Percentiles rank a stretch among this genome's conserved stretches.
phyloP scores from a whole-genome alignment of 1,140 invertebrate species.

The Hydropsyche tenuis region DNA sequence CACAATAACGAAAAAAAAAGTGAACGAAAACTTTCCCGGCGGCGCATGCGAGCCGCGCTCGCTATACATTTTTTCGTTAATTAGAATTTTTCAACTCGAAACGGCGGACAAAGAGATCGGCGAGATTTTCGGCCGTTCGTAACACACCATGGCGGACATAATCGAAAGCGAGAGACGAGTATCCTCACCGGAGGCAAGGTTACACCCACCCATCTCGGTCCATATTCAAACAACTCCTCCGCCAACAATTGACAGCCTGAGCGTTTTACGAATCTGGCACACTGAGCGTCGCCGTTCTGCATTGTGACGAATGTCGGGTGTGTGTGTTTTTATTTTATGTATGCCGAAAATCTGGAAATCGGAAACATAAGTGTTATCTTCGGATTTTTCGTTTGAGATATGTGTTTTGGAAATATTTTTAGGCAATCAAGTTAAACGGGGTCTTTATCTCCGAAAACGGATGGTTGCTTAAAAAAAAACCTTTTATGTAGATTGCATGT shows the following conservation, averaged over 20 bases:
- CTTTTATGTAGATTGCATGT: too few species aligned
- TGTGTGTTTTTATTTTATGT: too few species aligned
- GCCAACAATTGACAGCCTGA: conserved; percentile 23
- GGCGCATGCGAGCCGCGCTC: conserved; percentile 9
- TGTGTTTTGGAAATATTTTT: too few species aligned
- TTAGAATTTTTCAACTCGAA: conserved; percentile 32
- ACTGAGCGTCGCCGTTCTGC: too few species aligned
- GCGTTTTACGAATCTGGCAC: conserved; percentile 11
- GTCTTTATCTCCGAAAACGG: too few species aligned
- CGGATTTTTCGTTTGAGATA: too few species aligned
- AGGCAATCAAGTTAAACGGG: too few species aligned
- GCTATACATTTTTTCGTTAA: conserved; percentile 13
- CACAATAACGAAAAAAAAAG: conserved; percentile 9
- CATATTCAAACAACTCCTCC: conserved; percentile 19
- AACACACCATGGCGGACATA: not conserved
- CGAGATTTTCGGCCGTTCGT: too few species aligned
- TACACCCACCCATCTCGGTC: conserved; percentile 17
- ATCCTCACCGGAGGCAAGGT: conserved; percentile 6
- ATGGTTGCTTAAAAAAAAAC: too few species aligned
- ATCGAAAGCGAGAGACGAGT: not conserved
- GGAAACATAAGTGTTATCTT: too few species aligned
- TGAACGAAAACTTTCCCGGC: conserved; percentile 29
- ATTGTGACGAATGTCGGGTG: too few species aligned
- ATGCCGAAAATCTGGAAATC: too few species aligned
- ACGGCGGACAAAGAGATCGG: not conserved